Evolutionary conservation across 1,140 invertebrate species (phyloP), one percentile per base, ranked within the genome.

Genomic region (Maniola jurtina): DNA sequence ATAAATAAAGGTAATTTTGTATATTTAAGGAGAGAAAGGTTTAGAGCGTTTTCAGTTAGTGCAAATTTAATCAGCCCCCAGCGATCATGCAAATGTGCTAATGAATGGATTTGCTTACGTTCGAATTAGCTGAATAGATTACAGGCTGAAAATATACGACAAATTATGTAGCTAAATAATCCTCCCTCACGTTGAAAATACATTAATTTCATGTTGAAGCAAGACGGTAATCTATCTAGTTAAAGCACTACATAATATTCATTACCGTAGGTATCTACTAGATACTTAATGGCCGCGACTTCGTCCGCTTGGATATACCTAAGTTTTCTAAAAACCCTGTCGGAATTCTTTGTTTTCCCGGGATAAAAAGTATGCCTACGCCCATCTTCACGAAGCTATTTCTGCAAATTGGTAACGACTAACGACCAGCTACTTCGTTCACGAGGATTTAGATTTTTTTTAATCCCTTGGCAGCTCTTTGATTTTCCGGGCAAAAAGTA

Each of bases 1-100:
- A 11, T 40, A 11, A 9, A 40, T 45, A 6, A 45, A 45, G 42
- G 9, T 45, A 45, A 45, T n/a, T 45, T 45, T 45, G 42, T 45
- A n/a, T 13, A 45, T 4, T 25, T 1, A 25, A 25, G 1, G 1
- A 25, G 1, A 25, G 25, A 67, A 67, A 47, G 68, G 67, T 75
- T n/a, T 66, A 70, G 59, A 71, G 64, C 61, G 75, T 76, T 75
- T 75, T 71, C 71, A 68, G 64, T 70, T 70, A 48, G 70, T 85
- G 75, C 77, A 81, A 84, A 80, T 80, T 84, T 84, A 83, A 85
- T 84, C 79, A 86, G 79, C 83, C 75, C 74, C 56, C 59, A 70
- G 83, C 80, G 85, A 83, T 88, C 86, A 88, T 88, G 84, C 71
- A 80, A 84, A 88, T 86, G 72, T 58, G 72, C 71, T 74, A 85